Percentiles rank a stretch among this genome's conserved stretches.
These are phyloP conservation scores for Luperina testacea DNA, from an alignment of 2,888 invertebrate genomes.

Conservation along the genomic window DNA sequence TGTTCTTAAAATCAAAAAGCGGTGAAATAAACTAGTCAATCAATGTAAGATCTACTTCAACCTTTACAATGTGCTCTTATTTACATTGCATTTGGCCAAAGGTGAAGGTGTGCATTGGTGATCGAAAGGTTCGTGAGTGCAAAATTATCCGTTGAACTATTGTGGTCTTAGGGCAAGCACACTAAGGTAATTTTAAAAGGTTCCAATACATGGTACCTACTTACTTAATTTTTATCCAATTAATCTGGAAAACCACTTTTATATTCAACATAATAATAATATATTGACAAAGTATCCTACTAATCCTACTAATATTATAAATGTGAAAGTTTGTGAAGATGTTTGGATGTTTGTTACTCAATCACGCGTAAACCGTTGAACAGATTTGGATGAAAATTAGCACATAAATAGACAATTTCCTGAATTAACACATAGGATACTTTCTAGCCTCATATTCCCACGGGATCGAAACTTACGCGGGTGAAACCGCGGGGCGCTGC, in stretches of 20 bases:
- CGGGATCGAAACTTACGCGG: too few relatives aligned
- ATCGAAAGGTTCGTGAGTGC: slow-evolving; percentile 32
- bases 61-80: slow-evolving; percentile 43
- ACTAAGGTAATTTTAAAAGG: neutral
- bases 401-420: too few relatives aligned
- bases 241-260: neutral
- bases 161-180: neutral
- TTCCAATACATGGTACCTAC: neutral
- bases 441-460: too few relatives aligned
- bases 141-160: slow-evolving; percentile 11
- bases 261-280: neutral
- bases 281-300: neutral
- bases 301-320: too few relatives aligned
- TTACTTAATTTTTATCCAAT: neutral
- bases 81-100: slow-evolving; percentile 30
- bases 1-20: neutral
- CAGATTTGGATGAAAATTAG: too few relatives aligned
- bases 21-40: slow-evolving; percentile 4
- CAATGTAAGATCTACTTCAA: neutral
- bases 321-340: too few relatives aligned
- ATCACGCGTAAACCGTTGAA: too few relatives aligned
- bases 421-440: too few relatives aligned
- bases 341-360: too few relatives aligned
- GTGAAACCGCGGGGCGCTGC: too few relatives aligned
- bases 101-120: slow-evolving; percentile 39